Percentiles rank a stretch among this genome's conserved stretches.
Conservation (phyloP, 2,888 invertebrate genomes). For the Tipula confusa region DNA sequence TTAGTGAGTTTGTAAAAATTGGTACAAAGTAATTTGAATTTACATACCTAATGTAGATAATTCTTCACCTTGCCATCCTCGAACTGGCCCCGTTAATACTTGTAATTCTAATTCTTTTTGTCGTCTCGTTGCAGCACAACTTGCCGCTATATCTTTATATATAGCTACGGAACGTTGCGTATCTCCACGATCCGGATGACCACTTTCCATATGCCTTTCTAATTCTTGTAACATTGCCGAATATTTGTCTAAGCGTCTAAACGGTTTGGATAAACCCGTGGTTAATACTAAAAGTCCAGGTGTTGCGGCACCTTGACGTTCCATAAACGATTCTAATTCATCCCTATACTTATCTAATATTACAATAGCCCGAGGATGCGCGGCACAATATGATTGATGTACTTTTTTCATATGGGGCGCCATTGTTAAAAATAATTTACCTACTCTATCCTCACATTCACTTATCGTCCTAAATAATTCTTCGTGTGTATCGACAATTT, state of each 20-base stretch:
- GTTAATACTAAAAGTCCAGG: conserved; percentile 87
- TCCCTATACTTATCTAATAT: conserved; percentile 89
- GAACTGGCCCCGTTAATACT: conserved; percentile 88
- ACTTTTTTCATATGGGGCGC: conserved; percentile 77
- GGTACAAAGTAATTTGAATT: neutral
- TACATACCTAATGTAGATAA: conserved; percentile 49
- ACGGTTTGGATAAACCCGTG: conserved; percentile 90
- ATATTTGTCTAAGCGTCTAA: conserved; percentile 91
- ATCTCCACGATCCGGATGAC: conserved; percentile 93
- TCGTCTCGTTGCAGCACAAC: conserved; percentile 79
- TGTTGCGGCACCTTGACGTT: conserved; percentile 76
- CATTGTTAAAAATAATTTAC: conserved; percentile 83
- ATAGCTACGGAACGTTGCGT: conserved; percentile 92
- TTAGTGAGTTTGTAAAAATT: neutral
- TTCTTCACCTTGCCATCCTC: conserved; percentile 90
- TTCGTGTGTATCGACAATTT: conserved; percentile 80
- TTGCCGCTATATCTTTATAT: conserved; percentile 90
- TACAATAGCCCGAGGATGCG: conserved; percentile 92
- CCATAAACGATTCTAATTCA: conserved; percentile 80
- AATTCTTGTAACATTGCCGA: conserved; percentile 91
- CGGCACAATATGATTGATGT: conserved; percentile 83
- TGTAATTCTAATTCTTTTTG: conserved; percentile 96
- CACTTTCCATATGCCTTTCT: conserved; percentile 92
- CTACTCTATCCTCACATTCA: conserved; percentile 77
- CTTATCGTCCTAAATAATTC: conserved; percentile 74